Conservation (phyloP, 2,113 vertebrate species). For the Corythornis vintsioides region DNA sequence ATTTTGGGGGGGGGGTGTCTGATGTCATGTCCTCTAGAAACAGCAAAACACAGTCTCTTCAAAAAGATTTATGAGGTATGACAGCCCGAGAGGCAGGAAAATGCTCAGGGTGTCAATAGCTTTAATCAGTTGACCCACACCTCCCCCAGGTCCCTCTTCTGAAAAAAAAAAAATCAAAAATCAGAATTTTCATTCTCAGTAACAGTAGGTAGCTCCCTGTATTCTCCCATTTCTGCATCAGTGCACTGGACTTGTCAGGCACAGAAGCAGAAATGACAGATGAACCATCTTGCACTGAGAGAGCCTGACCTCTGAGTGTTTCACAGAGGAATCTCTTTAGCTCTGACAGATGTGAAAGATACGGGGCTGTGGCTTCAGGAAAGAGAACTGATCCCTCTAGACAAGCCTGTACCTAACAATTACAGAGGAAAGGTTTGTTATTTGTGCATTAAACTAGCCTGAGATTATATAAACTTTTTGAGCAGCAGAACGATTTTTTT, state of each 20-base stretch:
- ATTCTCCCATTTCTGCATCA: background rate
- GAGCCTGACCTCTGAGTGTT: background rate
- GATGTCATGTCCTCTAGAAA: background rate
- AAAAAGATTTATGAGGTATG: background rate
- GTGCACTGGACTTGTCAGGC: background rate
- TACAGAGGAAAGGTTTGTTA: background rate
- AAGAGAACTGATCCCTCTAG: background rate
- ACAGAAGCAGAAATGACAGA: background rate
- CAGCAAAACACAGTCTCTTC: background rate
- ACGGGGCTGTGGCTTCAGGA: background rate
- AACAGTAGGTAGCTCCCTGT: background rate
- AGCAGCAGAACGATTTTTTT: background rate
- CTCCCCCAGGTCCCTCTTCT: background rate
- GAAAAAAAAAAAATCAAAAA: background rate
- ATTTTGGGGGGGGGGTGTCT: background rate
- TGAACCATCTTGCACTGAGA: background rate
- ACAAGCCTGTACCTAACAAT: background rate
- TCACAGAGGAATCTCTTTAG: background rate
- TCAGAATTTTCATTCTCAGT: background rate
- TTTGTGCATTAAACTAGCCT: background rate
- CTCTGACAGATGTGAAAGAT: background rate
- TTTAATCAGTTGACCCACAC: background rate
- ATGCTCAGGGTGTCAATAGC: background rate
- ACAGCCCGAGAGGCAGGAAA: background rate
- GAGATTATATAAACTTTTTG: background rate